Evolutionary conservation across 2,797 vertebrate genomes (phyloP), one percentile per base, ranked within the genome.

Genomic region (Karalla daura): DNA sequence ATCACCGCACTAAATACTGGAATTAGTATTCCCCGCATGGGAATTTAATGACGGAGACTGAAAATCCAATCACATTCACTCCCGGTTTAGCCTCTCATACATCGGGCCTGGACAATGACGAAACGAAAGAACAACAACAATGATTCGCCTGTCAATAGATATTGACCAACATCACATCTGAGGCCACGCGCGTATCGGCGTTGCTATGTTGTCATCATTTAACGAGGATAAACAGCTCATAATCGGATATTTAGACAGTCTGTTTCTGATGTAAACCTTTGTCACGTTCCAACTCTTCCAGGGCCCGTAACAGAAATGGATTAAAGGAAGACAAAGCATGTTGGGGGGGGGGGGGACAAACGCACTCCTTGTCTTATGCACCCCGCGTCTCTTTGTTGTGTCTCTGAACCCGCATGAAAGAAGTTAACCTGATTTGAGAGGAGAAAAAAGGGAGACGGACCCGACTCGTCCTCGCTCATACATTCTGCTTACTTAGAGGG

Each of bases 1-100:
- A 90, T 94, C 90, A 91, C 88, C 83, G 76, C 89, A 92, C 91
- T 93, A 94, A 94, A 94, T 94, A 92, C 89, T 92, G 88, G 92
- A 93, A 94, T 94, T 94, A 95, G 93, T 94, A 94, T 94, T 94
- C 94, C 84, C 89, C 92, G 90, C 90, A 92, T 94, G 93, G 92
- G 92, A 93, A 93, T 94, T 93, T 91, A 93, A 92, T 92, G 89
- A 92, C 81, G 76, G 87, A 92, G 91, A 89, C 91, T 80, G 90
- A 91, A 92, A 92, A 91, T 93, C 90, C 91, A 92, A 93, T 93
- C 91, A 92, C 88, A 91, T 92, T 92, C 88, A 90, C 87, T 91
- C 84, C 80, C 84, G 83, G 88, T 91, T 91, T 88, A 92, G 88
- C 84, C 84, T 81, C 84, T 81, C 83, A 68, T 89, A 88, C 87